A percentile compares a stretch with the other conserved stretches of the same genome.
Evolutionary conservation across 2,113 vertebrate genomes (phyloP).

Genomic region (Sciurus niger): DNA sequence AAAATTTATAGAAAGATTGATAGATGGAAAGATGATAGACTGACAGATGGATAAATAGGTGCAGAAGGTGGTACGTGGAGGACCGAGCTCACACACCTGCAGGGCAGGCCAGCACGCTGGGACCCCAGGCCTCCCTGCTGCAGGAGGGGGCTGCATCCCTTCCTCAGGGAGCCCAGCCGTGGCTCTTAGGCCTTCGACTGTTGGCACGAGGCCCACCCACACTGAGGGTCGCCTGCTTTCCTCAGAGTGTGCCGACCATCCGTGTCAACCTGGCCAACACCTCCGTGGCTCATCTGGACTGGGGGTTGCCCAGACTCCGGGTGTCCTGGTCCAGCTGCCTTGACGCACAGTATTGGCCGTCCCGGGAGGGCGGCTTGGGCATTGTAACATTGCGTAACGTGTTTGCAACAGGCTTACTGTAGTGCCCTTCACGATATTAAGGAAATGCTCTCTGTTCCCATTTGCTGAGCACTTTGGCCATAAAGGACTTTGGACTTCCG

Average conservation of each 20-base stretch:
- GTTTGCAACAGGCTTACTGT: fast-evolving
- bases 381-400: fast-evolving
- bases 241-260: too few relatives aligned
- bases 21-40: background rate
- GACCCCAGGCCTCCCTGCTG: too few relatives aligned
- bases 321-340: fast-evolving
- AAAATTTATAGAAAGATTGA: background rate
- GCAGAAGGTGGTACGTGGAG: background rate
- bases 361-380: background rate
- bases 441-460: fast-evolving
- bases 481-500: background rate
- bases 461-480: background rate
- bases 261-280: fast-evolving
- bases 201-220: background rate
- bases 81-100: background rate
- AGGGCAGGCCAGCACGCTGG: background rate
- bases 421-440: fast-evolving
- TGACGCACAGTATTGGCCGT: fast-evolving
- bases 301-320: background rate
- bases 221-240: too few relatives aligned
- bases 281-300: background rate
- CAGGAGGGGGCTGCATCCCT: background rate
- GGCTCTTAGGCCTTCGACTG: background rate
- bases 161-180: background rate
- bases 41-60: fast-evolving